Evolutionary conservation across 2,888 invertebrate species (phyloP).

Genomic region (Drosophila anceps): DNA sequence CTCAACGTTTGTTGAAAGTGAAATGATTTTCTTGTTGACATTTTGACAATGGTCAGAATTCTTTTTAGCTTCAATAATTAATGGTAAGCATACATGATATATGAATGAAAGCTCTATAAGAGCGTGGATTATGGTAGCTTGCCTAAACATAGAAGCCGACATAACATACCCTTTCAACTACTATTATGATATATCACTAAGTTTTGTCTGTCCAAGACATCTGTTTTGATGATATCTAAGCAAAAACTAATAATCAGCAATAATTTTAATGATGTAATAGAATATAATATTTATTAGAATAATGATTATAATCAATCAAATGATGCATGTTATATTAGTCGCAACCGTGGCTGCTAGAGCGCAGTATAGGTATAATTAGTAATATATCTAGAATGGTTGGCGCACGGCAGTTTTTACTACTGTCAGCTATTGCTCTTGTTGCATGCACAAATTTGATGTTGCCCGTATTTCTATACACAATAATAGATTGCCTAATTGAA

Average conservation of each 20-base stretch:
- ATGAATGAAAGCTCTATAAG: too few relatives aligned
- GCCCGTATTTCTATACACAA: background rate
- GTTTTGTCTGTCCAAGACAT: too few relatives aligned
- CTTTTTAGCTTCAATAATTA: background rate
- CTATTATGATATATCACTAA: too few relatives aligned
- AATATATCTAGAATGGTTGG: background rate
- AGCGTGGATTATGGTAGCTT: too few relatives aligned
- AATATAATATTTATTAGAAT: background rate
- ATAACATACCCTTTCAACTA: too few relatives aligned
- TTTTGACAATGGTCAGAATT: background rate
- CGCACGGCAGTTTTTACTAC: background rate
- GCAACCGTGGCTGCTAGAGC: background rate
- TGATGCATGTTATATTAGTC: too few relatives aligned
- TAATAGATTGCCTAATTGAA: background rate
- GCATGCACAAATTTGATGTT: background rate
- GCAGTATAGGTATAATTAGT: background rate
- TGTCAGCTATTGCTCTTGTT: background rate
- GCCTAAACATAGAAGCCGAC: too few relatives aligned
- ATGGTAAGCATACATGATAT: too few relatives aligned
- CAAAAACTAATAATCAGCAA: background rate
- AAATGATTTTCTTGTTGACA: background rate
- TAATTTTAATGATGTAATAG: background rate
- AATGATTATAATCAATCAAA: slow-evolving; percentile 1
- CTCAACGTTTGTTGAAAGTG: background rate
- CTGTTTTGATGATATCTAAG: background rate